Evolutionary conservation across 2,888 invertebrate genomes (phyloP).

Genomic region (Linnaemya vulpina): DNA sequence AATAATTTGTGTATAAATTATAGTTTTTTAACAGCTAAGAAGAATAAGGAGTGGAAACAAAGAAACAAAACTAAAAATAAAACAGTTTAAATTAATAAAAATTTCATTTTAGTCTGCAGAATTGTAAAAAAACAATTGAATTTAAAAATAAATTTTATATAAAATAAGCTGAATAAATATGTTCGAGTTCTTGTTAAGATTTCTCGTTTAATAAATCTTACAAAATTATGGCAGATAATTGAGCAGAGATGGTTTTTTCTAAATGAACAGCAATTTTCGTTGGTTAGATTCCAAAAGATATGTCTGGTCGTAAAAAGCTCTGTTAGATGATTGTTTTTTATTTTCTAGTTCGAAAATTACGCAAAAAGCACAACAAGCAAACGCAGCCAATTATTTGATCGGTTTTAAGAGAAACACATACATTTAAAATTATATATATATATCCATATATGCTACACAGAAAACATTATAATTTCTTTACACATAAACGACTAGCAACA

Average conservation of each 20-base stretch:
- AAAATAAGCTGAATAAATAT: not conserved
- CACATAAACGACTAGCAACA: conserved; percentile 66
- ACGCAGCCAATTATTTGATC: conserved; percentile 79
- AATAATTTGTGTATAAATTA: conserved; percentile 65
- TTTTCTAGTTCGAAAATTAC: conserved; percentile 38
- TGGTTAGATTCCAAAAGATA: conserved; percentile 29
- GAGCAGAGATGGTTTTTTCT: conserved; percentile 23
- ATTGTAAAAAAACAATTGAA: not conserved
- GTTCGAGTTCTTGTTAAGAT: not conserved
- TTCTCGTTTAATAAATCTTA: not conserved
- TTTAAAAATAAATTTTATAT: not conserved
- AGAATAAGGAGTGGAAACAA: conserved; percentile 33
- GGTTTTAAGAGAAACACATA: conserved; percentile 12
- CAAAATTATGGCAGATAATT: conserved; percentile 43
- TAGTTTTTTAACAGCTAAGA: conserved; percentile 59
- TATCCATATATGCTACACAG: not conserved
- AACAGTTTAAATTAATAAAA: conserved; percentile 42
- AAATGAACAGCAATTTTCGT: conserved; percentile 30
- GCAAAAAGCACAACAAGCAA: conserved; percentile 74
- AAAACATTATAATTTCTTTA: conserved; percentile 48
- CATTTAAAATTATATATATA: not conserved
- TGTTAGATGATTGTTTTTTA: conserved; percentile 49
- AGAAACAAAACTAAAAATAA: conserved; percentile 41
- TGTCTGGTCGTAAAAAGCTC: conserved; percentile 58
- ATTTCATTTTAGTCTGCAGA: conserved; percentile 8